phyloP scores from a whole-genome alignment of 2,113 vertebrate species.

The Lagopus leucura region DNA sequence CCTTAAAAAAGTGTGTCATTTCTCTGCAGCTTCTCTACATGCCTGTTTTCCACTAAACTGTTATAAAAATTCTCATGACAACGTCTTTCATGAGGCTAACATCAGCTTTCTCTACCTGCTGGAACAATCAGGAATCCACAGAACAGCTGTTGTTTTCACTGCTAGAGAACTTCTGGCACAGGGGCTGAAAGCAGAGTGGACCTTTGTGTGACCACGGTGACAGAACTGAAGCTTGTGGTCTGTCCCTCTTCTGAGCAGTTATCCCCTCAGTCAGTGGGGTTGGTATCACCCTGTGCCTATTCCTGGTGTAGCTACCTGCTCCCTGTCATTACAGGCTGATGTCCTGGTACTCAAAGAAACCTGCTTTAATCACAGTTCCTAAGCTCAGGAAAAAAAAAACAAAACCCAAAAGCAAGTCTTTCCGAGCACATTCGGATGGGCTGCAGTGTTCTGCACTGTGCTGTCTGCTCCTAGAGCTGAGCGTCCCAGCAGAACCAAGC shows the following conservation, averaged over 20 bases:
- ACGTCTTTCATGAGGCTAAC: neutral
- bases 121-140: neutral
- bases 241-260: neutral
- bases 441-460: neutral
- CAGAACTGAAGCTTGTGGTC: neutral
- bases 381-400: neutral
- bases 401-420: neutral
- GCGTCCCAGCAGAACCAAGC: neutral
- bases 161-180: neutral
- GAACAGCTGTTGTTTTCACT: neutral
- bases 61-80: neutral
- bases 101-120: neutral
- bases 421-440: neutral
- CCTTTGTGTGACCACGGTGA: neutral
- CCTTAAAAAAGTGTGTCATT: neutral
- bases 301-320: neutral
- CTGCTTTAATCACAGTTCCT: neutral
- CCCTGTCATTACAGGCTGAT: neutral
- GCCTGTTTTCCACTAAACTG: neutral
- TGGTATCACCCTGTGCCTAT: neutral
- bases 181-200: neutral
- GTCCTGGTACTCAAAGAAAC: neutral
- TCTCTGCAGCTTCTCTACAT: neutral
- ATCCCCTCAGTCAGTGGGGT: rapidly evolving
- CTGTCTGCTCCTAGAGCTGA: neutral